A percentile compares a stretch with the other conserved stretches of the same genome.
phyloP scores from a whole-genome alignment of 1,140 invertebrate genomes.

The Habropoda laboriosa region DNA sequence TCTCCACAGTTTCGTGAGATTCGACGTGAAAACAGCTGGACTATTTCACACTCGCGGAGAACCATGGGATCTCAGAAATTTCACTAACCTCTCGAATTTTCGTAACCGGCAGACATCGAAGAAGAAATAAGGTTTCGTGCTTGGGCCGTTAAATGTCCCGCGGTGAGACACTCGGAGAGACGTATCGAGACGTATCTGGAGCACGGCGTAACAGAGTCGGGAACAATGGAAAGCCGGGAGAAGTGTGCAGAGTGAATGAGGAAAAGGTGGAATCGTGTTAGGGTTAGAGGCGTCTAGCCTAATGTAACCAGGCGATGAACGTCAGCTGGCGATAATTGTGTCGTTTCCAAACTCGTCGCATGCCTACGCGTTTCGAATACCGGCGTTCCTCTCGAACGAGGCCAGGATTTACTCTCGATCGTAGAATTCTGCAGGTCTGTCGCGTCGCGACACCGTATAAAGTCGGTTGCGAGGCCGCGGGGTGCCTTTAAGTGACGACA shows the following conservation, averaged over 20 bases:
- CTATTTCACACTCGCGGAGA: not conserved
- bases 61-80: not conserved
- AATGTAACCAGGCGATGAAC: constrained; percentile 42
- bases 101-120: not conserved
- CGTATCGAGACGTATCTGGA: not conserved
- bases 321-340: constrained; percentile 56
- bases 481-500: constrained; percentile 39
- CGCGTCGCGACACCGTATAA: constrained; percentile 43
- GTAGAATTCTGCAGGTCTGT: constrained; percentile 30
- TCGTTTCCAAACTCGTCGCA: constrained; percentile 62
- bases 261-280: constrained; percentile 24
- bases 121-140: not conserved
- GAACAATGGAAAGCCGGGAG: constrained; percentile 8
- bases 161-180: not conserved
- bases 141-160: not conserved
- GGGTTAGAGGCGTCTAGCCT: not conserved
- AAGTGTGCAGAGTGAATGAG: not conserved
- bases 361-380: constrained; percentile 54
- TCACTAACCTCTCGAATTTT: not conserved
- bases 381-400: constrained; percentile 44
- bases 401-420: constrained; percentile 38
- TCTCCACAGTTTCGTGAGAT: not conserved
- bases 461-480: constrained; percentile 44
- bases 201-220: not conserved
- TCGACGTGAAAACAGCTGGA: too few species aligned